Base-by-base conservation (phyloP, 2,113 vertebrate genomes). In the Sigmodon hispidus region DNA sequence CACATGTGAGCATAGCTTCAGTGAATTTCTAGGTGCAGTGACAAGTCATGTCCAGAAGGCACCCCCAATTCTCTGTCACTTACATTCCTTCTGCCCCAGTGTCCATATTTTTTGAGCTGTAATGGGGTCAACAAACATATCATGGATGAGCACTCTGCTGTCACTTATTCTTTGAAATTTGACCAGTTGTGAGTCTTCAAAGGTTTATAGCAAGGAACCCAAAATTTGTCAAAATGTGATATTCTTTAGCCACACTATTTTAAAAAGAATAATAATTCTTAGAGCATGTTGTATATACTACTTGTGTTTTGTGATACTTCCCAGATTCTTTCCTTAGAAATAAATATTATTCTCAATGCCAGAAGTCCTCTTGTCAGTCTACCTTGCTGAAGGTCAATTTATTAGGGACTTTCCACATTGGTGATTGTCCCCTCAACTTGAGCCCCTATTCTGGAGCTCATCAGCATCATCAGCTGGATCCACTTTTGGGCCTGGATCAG, bases 201-300 rank as follows among this genome's bases (percentile, higher is more conserved):
- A 24, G 52, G 57, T 16, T 48, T 76, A 4, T 73, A 77, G 5
- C n/a, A 29, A 91, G 5, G 34, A 90, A 91, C 87, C 48, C 75
- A 36, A 48, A 87, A 36, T 55, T 87, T 80, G 80, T 89, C 45
- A 87, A 92, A 70, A 34, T 77, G 21, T 89, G 50, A 22, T 67
- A 22, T 73, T 26, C 31, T 45, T 55, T 75, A 92, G 21, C 48
- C 34, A 94, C 3, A 36, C 21, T 72, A 29, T 89, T 61, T 94
- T 61, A 84, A 59, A 81, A 89, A 87, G 48, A 63, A 89, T 76
- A 75, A 76, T n/a, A 59, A 88, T 85, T 48, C 48, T 87, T 75
- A 80, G 16, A 40, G 34, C 70, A 45, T 19, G 67, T 89, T 24
- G 59, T 24, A 24, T 61, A 61, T 61, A 61, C 24, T 61, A 24